phyloP scores from a whole-genome alignment of 2,888 invertebrate species.

The Lucinisca nassula region DNA sequence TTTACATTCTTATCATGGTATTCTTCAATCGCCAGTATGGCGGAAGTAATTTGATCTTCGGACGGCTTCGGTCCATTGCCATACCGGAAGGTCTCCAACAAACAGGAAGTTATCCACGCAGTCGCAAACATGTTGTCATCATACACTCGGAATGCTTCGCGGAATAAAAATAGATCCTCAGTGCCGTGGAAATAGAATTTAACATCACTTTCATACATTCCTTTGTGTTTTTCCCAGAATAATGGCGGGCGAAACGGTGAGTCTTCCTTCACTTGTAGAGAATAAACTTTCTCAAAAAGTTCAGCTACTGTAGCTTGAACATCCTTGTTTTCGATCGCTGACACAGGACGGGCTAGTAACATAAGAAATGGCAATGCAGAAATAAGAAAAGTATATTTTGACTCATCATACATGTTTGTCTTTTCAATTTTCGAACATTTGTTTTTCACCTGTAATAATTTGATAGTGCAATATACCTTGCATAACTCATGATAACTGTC shows the following conservation, averaged over 20 bases:
- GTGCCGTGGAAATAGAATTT: constrained; percentile 80
- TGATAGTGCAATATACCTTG: too few relatives aligned
- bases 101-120: constrained; percentile 79
- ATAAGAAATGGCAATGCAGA: too few relatives aligned
- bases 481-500: too few relatives aligned
- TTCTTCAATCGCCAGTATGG: constrained; percentile 67
- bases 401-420: too few relatives aligned
- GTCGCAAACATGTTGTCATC: constrained; percentile 86
- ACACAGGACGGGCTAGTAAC: too few relatives aligned
- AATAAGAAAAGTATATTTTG: too few relatives aligned
- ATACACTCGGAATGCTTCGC: constrained; percentile 76
- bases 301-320: constrained; percentile 48
- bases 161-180: constrained; percentile 70
- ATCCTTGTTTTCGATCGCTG: too few relatives aligned
- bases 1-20: constrained; percentile 79
- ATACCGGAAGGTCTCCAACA: constrained; percentile 78
- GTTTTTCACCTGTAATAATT: too few relatives aligned
- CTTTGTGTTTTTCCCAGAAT: constrained; percentile 77
- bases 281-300: constrained; percentile 64
- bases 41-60: constrained; percentile 59
- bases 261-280: constrained; percentile 70
- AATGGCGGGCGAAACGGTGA: constrained; percentile 69
- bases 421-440: too few relatives aligned
- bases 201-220: constrained; percentile 82
- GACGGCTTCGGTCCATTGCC: constrained; percentile 67